Conservation (phyloP, 1,140 invertebrate genomes). For the Drosophila fuyamai region DNA sequence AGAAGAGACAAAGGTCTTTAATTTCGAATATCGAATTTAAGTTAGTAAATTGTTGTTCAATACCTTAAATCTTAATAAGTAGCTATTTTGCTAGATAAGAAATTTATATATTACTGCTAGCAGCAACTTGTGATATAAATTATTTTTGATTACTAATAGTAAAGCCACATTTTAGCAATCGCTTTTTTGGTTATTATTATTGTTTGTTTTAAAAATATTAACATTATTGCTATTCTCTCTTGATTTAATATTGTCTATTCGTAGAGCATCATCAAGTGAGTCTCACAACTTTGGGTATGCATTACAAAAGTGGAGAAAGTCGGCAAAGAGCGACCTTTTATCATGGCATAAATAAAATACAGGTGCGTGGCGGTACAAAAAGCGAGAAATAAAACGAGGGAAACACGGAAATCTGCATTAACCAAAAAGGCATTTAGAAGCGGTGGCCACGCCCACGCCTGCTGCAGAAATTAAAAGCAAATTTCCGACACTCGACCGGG, state of each 20-base stretch:
- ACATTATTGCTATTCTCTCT: not conserved
- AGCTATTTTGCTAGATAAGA: no score
- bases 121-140: no score
- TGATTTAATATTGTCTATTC: not conserved
- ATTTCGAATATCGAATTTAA: not conserved
- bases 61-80: no score
- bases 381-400: not conserved
- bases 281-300: not conserved
- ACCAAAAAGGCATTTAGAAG: slow-evolving; percentile 59
- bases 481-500: slow-evolving; percentile 69
- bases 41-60: no score
- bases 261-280: not conserved
- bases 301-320: slow-evolving; percentile 12
- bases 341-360: slow-evolving; percentile 54
- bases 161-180: no score
- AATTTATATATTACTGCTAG: no score
- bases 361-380: slow-evolving; percentile 50
- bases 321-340: slow-evolving; percentile 32
- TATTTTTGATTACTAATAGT: no score
- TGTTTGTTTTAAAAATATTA: not conserved
- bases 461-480: slow-evolving; percentile 73
- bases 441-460: slow-evolving; percentile 41
- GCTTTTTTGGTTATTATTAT: not conserved
- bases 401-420: slow-evolving; percentile 54
- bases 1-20: not conserved